Evolutionary conservation across 2,113 vertebrate genomes (phyloP), one percentile per base, ranked within the genome.

Genomic region (Python bivittatus): DNA sequence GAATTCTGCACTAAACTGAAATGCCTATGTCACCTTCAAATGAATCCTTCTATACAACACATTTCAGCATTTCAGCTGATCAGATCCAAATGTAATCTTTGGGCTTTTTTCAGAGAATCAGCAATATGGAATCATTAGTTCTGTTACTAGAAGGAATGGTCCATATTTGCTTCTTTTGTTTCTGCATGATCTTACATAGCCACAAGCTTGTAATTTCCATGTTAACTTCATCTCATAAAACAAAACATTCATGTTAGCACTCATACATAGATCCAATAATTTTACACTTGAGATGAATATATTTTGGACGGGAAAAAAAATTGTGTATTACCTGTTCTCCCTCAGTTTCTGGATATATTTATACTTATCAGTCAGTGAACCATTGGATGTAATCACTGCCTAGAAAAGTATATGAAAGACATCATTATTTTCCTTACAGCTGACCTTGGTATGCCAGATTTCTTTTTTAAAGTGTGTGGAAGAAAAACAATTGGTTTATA

Each of bases 381-480:
- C 99, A 58, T 99, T 99, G 85, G 99, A 99, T 54, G 99, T 98
- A 97, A 99, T 99, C 95, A 99, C 98, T 95, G 99, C 99, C 99
- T 99, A 96, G 9, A 88, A 97, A 93, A 53, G 90, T 86, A 96
- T 0, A 95, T 13, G 61, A 94, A 94, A 96, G 42, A 97, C 27
- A 95, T 85, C 60, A 93, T 94, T 93, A 88, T 15, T 94, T 86
- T 48, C 72, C 86, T 89, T 53, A 13, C 7, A 57, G 8, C 72
- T 90, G 3, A 33, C 22, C 1, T 0, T 92, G 88, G 13, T 86
- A 79, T 94, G 84, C 90, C 60, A 2, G 93, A 29, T 61, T 54
- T 29, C 68, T 15, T 38, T 20, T 79, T 38, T 42, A 79, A 42
- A 79, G 33, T 9, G 33, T 79, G 33, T 79, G 33, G 38, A 91